phyloP scores from a whole-genome alignment of 2,113 vertebrate species.

The Origma solitaria region DNA sequence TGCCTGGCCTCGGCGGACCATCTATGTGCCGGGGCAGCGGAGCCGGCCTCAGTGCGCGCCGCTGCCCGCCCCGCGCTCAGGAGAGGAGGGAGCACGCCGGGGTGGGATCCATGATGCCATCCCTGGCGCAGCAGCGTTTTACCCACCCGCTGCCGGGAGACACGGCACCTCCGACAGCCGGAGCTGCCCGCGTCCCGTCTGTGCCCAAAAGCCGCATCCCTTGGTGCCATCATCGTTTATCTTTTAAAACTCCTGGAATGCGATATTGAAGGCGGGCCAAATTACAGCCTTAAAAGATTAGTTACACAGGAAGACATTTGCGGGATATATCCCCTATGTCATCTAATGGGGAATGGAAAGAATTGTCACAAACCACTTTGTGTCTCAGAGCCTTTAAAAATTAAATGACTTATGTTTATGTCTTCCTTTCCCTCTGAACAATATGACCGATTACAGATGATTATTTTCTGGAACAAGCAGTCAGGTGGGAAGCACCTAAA shows the following conservation, averaged over 20 bases:
- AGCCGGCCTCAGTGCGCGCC: background rate
- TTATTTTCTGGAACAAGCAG: background rate
- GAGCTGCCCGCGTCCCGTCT: background rate
- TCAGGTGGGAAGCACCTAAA: background rate
- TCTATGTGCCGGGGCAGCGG: background rate
- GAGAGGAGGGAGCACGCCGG: background rate
- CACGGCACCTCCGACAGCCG: background rate
- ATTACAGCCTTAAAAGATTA: background rate
- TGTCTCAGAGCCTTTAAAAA: background rate
- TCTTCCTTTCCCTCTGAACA: background rate
- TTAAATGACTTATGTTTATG: background rate
- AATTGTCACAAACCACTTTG: background rate
- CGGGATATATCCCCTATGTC: background rate
- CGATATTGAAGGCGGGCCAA: background rate
- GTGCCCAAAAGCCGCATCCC: fast-evolving
- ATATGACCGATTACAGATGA: no score
- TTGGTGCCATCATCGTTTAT: background rate
- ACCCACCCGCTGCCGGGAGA: background rate
- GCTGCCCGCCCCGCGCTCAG: background rate
- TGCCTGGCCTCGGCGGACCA: background rate
- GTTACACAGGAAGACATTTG: background rate
- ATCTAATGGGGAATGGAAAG: background rate
- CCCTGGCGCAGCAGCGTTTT: background rate
- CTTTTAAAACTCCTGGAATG: background rate
- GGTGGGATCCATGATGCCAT: background rate